Conservation (phyloP, 1,140 invertebrate genomes). For the Cotesia chilonis region DNA sequence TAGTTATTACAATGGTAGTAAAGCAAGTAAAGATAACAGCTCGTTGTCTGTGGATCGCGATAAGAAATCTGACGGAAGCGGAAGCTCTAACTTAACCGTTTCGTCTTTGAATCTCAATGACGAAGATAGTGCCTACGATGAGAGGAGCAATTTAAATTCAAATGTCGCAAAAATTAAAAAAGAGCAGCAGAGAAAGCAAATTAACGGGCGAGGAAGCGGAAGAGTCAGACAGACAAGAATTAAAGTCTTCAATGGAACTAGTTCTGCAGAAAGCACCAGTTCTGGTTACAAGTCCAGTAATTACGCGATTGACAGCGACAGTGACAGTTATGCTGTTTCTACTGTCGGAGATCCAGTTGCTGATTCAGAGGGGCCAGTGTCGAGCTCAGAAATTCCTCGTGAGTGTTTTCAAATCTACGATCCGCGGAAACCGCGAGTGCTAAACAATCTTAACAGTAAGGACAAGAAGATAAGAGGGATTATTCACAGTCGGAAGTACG, state of each 20-base stretch:
- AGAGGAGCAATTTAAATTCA: conserved; percentile 26
- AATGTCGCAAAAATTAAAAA: conserved; percentile 33
- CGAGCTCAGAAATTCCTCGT: conserved; percentile 37
- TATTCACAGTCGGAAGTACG: conserved; percentile 57
- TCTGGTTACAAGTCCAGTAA: conserved; percentile 69
- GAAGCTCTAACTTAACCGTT: conserved; percentile 13
- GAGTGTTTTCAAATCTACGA: conserved; percentile 56
- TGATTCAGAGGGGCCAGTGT: conserved; percentile 44
- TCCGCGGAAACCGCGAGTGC: conserved; percentile 39
- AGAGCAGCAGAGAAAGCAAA: not conserved
- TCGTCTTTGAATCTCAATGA: conserved; percentile 35
- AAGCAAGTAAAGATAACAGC: conserved; percentile 27
- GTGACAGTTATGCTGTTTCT: conserved; percentile 64
- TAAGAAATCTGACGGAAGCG: conserved; percentile 11
- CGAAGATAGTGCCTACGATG: conserved; percentile 30
- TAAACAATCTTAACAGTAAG: conserved; percentile 50
- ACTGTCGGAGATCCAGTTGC: conserved; percentile 47
- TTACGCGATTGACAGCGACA: conserved; percentile 67
- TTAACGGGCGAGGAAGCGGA: not conserved
- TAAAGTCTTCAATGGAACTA: conserved; percentile 26
- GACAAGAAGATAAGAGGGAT: conserved; percentile 62
- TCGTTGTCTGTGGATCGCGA: not conserved
- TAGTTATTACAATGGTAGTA: conserved; percentile 41
- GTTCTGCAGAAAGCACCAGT: conserved; percentile 66
- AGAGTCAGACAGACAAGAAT: conserved; percentile 1